These are phyloP conservation scores for Sphyrna mokarran DNA, from an alignment of 2,113 vertebrate species.

Conservation along the genomic window DNA sequence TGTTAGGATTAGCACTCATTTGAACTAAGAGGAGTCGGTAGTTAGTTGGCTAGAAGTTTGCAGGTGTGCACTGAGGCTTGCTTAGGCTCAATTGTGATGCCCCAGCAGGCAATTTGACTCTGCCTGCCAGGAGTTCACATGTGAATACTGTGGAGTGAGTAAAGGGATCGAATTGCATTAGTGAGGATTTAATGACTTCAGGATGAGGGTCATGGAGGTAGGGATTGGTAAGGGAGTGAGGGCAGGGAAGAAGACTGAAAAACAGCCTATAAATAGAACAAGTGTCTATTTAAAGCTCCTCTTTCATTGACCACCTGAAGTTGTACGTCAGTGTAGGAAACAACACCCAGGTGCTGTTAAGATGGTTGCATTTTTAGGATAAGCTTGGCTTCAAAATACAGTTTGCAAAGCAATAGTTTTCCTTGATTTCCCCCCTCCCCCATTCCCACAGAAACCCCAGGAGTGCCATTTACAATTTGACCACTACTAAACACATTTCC, in stretches of 20 bases:
- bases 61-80: background rate
- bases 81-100: background rate
- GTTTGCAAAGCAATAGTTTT: background rate
- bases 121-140: background rate
- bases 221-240: background rate
- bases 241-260: background rate
- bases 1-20: background rate
- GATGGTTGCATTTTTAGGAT: background rate
- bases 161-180: background rate
- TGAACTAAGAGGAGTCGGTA: background rate
- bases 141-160: no score
- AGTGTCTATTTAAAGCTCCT: background rate
- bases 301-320: constrained; percentile 22
- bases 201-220: background rate
- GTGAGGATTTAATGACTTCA: background rate
- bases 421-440: background rate
- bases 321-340: background rate
- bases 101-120: background rate
- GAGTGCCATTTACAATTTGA: background rate
- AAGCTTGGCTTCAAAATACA: background rate
- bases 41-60: background rate
- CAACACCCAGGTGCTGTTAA: background rate
- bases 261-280: constrained; percentile 11
- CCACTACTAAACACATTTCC: constrained; percentile 7
- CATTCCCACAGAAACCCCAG: background rate